phyloP scores from a whole-genome alignment of 2,888 invertebrate genomes.

The Orthonevra nobilis region DNA sequence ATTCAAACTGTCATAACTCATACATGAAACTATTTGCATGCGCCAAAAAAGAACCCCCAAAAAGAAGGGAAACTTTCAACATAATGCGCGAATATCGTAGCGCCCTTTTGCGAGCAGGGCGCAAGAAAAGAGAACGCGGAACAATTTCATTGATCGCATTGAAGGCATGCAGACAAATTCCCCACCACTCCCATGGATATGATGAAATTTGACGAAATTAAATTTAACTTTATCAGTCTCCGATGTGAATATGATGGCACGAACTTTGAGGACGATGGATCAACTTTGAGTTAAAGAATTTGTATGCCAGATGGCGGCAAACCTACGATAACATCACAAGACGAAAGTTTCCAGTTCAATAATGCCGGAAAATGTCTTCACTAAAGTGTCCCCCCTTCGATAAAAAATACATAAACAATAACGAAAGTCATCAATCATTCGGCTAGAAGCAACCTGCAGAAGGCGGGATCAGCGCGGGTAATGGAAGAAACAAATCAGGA shows the following conservation, averaged over 20 bases:
- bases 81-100: conserved; percentile 37
- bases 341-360: conserved; percentile 60
- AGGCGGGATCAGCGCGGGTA: conserved; percentile 21
- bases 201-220: too few relatives aligned
- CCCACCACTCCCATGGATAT: conserved; percentile 30
- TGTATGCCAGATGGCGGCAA: conserved; percentile 60
- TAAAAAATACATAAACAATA: conserved; percentile 63
- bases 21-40: conserved; percentile 42
- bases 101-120: too few relatives aligned
- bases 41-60: too few relatives aligned
- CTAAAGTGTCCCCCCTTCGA: too few relatives aligned
- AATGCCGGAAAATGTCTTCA: conserved; percentile 22
- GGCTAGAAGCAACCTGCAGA: conserved; percentile 32
- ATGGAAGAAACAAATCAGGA: conserved; percentile 16
- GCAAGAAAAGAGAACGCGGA: background rate
- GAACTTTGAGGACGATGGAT: conserved; percentile 16
- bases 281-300: conserved; percentile 52
- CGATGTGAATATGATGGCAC: too few relatives aligned
- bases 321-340: conserved; percentile 56
- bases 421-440: conserved; percentile 65
- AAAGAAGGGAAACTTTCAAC: conserved; percentile 1
- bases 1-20: conserved; percentile 58
- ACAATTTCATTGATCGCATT: conserved; percentile 41
- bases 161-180: conserved; percentile 7
- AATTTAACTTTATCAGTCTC: conserved; percentile 67